Evolutionary conservation across 2,888 invertebrate genomes (phyloP), one percentile per base, ranked within the genome.

Genomic region (Rhynchonema sp.): DNA sequence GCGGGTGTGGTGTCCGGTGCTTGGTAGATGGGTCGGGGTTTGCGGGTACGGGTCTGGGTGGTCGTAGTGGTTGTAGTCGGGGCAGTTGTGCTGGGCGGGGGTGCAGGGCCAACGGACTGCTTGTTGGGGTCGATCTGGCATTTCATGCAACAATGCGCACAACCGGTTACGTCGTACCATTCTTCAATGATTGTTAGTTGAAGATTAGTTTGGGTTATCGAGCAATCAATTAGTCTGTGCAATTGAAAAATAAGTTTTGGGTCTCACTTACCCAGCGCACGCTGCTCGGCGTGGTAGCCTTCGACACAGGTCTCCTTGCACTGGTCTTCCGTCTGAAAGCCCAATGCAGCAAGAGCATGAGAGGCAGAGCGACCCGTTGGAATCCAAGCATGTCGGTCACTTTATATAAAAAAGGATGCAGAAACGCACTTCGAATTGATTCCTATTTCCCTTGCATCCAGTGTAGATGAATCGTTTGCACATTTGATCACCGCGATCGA

Each of bases 381-480:
- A 52, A 38, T 17, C 17, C 38, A 38, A 38, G 17, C n/a, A n/a
- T n/a, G 38, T 52, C 9, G 17, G n/a, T 23, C 6, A 6, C 9
- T 25, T 17, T 52, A 23, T 22, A 22, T 52, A 3, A 6, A 52
- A 52, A 17, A 17, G 6, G 3, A 6, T 17, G 22, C 6, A 52
- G 3, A 25, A 52, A 52, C 52, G 17, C 23, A 62, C 62, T 59
- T 81, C 81, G 75, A 91, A 92, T 73, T 87, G 87, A 74, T 92
- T 92, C 53, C 80, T 80, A 73, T 89, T 91, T 1, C 85, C 87
- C 56, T 85, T 83, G 72, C 94, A 94, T 49, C 90, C 91, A 28
- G 84, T 84, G 76, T 84, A 92, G 59, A 80, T 80, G 75, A 92
- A 94, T 3, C 85, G 81, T 1, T 83, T 82, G 72, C 94, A 94